Conservation (phyloP, 2,797 vertebrate species). For the Pseudomugil gertrudae region DNA sequence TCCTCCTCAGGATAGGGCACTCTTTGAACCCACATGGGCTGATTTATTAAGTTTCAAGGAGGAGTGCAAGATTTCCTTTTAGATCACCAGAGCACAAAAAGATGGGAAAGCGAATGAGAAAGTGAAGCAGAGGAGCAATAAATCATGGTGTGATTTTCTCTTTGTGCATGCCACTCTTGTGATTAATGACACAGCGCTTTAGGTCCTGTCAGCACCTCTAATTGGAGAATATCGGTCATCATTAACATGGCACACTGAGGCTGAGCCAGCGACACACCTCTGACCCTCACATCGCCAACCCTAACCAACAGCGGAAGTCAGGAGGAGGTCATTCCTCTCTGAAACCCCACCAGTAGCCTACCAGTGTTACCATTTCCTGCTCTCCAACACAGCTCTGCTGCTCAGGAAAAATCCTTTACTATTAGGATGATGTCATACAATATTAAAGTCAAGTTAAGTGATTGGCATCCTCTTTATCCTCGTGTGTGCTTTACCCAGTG, state of each 20-base stretch:
- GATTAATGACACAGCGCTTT: slow-evolving; percentile 84
- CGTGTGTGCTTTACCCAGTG: slow-evolving; percentile 46
- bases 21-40: slow-evolving; percentile 22
- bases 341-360: slow-evolving; percentile 18
- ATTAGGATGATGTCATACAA: slow-evolving; percentile 28
- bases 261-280: slow-evolving; percentile 63
- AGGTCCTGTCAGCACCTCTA: slow-evolving; percentile 84
- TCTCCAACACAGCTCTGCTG: slow-evolving; percentile 12
- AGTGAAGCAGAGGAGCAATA: slow-evolving; percentile 74
- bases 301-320: slow-evolving; percentile 61
- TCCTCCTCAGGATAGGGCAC: slow-evolving; percentile 50
- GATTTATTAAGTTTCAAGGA: slow-evolving; percentile 73
- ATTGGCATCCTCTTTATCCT: slow-evolving; percentile 35
- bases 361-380: slow-evolving; percentile 23
- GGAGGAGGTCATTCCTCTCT: slow-evolving; percentile 49
- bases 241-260: slow-evolving; percentile 79
- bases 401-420: slow-evolving; percentile 24
- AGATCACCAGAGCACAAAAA: slow-evolving; percentile 69
- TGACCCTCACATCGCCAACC: slow-evolving; percentile 63
- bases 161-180: slow-evolving; percentile 72
- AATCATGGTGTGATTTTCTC: slow-evolving; percentile 83
- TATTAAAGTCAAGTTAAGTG: slow-evolving; percentile 63
- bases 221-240: slow-evolving; percentile 87
- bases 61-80: slow-evolving; percentile 57
- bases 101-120: slow-evolving; percentile 53